Base-by-base conservation (phyloP, 2,113 vertebrate genomes). In the Microtus ochrogaster region DNA sequence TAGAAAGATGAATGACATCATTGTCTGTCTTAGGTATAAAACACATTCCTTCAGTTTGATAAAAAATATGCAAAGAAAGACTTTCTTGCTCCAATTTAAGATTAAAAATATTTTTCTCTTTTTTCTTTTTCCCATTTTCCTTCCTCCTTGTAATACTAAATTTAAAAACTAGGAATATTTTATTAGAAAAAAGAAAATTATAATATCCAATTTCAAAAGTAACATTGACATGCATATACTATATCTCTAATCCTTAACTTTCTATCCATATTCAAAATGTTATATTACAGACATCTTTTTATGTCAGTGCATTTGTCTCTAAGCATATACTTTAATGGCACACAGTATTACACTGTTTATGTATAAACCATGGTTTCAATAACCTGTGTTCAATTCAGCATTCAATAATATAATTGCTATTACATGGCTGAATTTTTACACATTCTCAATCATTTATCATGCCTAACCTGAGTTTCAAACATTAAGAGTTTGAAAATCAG, bases 11-110 rank as follows among this genome's bases (percentile, higher is more conserved):
- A 95, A 97, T 63, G 8, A 73, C 95, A 92, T 76, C 94, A 89
- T 77, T 96, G 73, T 93, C 94, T 84, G 82, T 65, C 68, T 95
- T 79, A 79, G 0, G 3, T 49, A 89, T 97, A 21, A 86, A 89
- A 66, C 55, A 88, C 22, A 81, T 55, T 90, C 84, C 96, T 92
- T 95, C 55, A 41, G n/a, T 52, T 91, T 81, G 13, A 78, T 95
- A 30, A 95, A 73, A 97, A 96, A 92, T 76, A 90, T 81, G 74
- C 88, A 96, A 19, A 94, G n/a, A 82, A 94, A 96, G 33, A 41
- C 84, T 97, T 93, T 90, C 49, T 73, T 88, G 26, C 6, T 83
- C 44, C 12, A 89, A 68, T 96, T 96, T 89, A 72, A 52, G 52
- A 19, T 33, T 7, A 82, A 47, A 90, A 96, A 94, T 22, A 87